Percentiles rank a stretch among this genome's conserved stretches.
phyloP scores from a whole-genome alignment of 2,797 vertebrate genomes.

The Myripristis jacobus region DNA sequence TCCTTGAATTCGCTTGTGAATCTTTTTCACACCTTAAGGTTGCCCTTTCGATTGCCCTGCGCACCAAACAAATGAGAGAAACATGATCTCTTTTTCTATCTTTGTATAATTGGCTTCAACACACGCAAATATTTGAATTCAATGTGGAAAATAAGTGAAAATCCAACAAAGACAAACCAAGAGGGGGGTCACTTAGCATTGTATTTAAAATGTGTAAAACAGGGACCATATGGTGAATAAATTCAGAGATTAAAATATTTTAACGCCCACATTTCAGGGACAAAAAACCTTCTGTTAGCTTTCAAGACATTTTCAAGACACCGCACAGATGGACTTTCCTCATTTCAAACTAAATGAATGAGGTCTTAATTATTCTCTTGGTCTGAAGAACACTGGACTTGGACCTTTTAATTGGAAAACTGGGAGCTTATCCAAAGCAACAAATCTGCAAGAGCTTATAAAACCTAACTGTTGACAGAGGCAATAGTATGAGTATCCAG shows the following conservation, averaged over 20 bases:
- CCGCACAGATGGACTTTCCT: constrained; percentile 33
- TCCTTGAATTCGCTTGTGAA: neutral
- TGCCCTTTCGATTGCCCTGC: too few species aligned
- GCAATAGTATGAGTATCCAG: constrained; percentile 64
- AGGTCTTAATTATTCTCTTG: constrained; percentile 33
- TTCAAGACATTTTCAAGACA: constrained; percentile 20
- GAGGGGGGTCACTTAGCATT: neutral
- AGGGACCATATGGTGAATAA: constrained; percentile 27
- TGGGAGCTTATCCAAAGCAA: constrained; percentile 67
- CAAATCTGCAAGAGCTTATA: constrained; percentile 67
- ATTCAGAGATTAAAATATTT: constrained; percentile 20
- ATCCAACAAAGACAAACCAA: neutral
- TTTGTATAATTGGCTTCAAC: neutral
- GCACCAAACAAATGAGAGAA: too few species aligned
- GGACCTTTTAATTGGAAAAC: constrained; percentile 71
- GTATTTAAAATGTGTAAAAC: constrained; percentile 12
- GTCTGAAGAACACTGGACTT: constrained; percentile 59
- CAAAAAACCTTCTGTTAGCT: neutral
- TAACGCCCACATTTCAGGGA: constrained; percentile 18
- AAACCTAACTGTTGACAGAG: constrained; percentile 71
- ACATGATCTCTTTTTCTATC: too few species aligned
- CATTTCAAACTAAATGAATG: constrained; percentile 55
- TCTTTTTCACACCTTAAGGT: neutral
- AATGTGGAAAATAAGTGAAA: neutral
- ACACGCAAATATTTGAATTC: neutral